These are phyloP conservation scores for Chloebia gouldiae DNA, from an alignment of 2,113 vertebrate species.

Conservation along the genomic window DNA sequence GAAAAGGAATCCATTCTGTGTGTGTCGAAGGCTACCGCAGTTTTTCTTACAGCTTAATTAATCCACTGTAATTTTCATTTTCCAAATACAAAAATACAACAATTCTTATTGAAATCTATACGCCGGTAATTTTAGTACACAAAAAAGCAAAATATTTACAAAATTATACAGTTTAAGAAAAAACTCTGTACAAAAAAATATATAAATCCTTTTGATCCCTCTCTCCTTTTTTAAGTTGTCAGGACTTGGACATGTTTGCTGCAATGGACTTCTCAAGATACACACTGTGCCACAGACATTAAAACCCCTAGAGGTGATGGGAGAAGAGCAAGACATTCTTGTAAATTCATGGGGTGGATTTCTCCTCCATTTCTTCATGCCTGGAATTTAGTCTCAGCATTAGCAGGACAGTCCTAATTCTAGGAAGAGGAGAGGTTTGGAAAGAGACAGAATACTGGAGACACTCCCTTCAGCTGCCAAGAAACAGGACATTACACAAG, in stretches of 20 bases:
- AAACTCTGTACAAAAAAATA: conserved; percentile 84
- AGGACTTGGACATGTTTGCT: conserved; percentile 66
- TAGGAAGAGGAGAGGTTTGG: conserved; percentile 1
- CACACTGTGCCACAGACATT: conserved; percentile 70
- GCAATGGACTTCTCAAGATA: conserved; percentile 69
- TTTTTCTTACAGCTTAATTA: conserved; percentile 71
- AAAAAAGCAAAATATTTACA: conserved; percentile 83
- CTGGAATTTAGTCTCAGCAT: conserved; percentile 33
- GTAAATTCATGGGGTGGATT: background rate
- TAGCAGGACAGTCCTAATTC: conserved; percentile 12
- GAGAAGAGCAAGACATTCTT: conserved; percentile 67
- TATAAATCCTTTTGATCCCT: conserved; percentile 84
- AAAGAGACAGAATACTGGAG: background rate
- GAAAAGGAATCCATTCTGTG: conserved; percentile 78
- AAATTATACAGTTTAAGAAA: conserved; percentile 85
- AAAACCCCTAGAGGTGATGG: conserved; percentile 27
- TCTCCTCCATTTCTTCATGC: background rate
- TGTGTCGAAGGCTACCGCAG: conserved; percentile 63
- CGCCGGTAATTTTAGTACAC: conserved; percentile 81
- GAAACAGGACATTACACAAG: background rate
- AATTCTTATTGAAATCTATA: conserved; percentile 84
- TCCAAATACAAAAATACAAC: conserved; percentile 87
- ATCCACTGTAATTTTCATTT: conserved; percentile 74
- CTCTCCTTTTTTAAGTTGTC: conserved; percentile 70
- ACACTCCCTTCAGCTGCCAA: background rate